A percentile compares a stretch with the other conserved stretches of the same genome.
Conservation (phyloP, 2,888 invertebrate species). For the Gastrophysa polygoni region DNA sequence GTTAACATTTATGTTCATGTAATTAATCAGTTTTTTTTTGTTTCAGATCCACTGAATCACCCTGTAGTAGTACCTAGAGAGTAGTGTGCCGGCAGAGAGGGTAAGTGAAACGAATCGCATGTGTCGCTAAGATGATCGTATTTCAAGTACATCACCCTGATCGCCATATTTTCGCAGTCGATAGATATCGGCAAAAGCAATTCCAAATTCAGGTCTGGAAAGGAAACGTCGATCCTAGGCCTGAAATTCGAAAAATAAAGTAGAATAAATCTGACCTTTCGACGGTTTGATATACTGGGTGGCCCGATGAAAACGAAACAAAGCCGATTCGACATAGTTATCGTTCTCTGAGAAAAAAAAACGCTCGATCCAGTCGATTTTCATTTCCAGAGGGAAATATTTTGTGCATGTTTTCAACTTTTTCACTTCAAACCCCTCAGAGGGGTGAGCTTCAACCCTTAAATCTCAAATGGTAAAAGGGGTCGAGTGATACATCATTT, state of each 20-base stretch:
- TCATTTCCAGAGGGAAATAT: no score
- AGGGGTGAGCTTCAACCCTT: no score
- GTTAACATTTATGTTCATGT: no score
- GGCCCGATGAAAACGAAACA: no score
- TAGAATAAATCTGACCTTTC: background rate
- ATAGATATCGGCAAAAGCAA: slow-evolving; percentile 59
- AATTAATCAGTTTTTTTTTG: background rate
- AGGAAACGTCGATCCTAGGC: slow-evolving; percentile 58
- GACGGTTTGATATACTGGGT: background rate
- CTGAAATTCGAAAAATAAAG: slow-evolving; percentile 40
- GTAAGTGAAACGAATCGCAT: slow-evolving; percentile 43
- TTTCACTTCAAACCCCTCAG: no score
- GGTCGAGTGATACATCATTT: no score
- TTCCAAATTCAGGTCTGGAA: slow-evolving; percentile 57
- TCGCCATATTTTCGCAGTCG: slow-evolving; percentile 56
- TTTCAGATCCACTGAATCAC: background rate
- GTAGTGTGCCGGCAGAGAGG: slow-evolving; percentile 26
- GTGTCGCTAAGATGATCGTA: slow-evolving; percentile 64
- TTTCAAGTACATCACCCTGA: slow-evolving; percentile 61
- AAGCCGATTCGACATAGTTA: no score
- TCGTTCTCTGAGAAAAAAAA: no score
- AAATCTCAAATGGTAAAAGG: no score
- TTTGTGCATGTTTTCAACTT: no score
- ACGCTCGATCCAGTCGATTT: no score
- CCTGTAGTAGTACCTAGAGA: slow-evolving; percentile 18